phyloP scores from a whole-genome alignment of 2,888 invertebrate genomes.

The Chalcosyrphus nemorum region DNA sequence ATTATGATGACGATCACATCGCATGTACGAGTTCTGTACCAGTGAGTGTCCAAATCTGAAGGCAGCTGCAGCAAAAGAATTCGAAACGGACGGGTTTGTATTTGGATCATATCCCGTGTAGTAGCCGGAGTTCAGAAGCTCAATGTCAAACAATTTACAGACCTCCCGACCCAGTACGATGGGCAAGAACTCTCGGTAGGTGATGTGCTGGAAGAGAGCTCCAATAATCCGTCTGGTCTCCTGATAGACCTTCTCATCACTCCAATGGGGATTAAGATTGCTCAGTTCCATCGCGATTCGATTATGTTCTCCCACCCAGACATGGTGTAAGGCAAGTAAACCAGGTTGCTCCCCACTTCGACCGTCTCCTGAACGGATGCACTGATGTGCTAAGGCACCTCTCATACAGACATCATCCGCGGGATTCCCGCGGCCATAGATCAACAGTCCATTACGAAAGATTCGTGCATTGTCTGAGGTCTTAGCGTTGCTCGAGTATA shows the following conservation, averaged over 20 bases:
- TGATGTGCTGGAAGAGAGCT: constrained; percentile 92
- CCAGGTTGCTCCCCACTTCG: constrained; percentile 91
- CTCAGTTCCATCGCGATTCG: constrained; percentile 88
- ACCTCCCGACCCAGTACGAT: constrained; percentile 90
- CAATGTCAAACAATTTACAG: constrained; percentile 89
- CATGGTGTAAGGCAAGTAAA: constrained; percentile 81
- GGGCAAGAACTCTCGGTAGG: constrained; percentile 92
- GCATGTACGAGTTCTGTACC: constrained; percentile 89
- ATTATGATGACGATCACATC: constrained; percentile 88
- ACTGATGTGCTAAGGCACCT: constrained; percentile 88
- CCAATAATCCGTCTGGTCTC: constrained; percentile 92
- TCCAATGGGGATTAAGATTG: constrained; percentile 92
- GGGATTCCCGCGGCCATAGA: constrained; percentile 87
- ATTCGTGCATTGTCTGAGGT: constrained; percentile 89
- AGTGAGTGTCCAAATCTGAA: constrained; percentile 94
- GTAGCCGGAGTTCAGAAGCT: constrained; percentile 86
- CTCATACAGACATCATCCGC: constrained; percentile 88
- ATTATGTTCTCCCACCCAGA: constrained; percentile 83
- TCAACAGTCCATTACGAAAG: constrained; percentile 87
- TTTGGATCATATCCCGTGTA: constrained; percentile 87
- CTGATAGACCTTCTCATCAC: constrained; percentile 93
- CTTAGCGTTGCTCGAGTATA: constrained; percentile 90
- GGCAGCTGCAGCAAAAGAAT: constrained; percentile 91
- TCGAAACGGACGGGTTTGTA: constrained; percentile 89
- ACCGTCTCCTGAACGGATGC: constrained; percentile 90